phyloP scores from a whole-genome alignment of 2,888 invertebrate genomes.

The Cheilosia pagana region DNA sequence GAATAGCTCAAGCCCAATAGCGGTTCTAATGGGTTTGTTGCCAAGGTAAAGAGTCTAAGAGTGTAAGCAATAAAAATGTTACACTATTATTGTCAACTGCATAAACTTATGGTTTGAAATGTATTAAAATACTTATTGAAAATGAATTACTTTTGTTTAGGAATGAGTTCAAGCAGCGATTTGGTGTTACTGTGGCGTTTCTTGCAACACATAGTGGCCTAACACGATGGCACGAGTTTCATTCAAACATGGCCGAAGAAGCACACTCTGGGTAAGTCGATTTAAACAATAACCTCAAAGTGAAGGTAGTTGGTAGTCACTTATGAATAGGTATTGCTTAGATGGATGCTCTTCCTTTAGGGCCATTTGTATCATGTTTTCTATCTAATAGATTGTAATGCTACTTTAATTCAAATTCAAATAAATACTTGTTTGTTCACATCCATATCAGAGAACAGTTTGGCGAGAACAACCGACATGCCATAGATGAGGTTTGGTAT shows the following conservation, averaged over 20 bases:
- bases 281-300: not conserved
- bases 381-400: too few species aligned
- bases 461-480: constrained; percentile 89
- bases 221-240: constrained; percentile 93
- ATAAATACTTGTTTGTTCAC: not conserved
- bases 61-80: constrained; percentile 43
- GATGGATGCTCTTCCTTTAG: too few species aligned
- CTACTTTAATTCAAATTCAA: not conserved
- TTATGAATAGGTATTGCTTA: too few species aligned
- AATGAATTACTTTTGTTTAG: constrained; percentile 83
- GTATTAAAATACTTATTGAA: constrained; percentile 12
- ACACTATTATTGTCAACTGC: constrained; percentile 1
- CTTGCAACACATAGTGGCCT: constrained; percentile 95
- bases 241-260: constrained; percentile 85
- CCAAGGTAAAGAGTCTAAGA: constrained; percentile 90
- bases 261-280: constrained; percentile 81
- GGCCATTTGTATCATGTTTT: too few species aligned
- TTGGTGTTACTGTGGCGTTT: constrained; percentile 93
- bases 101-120: not conserved
- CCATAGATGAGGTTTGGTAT: constrained; percentile 96
- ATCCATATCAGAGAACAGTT: constrained; percentile 86
- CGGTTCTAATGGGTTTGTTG: constrained; percentile 95
- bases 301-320: too few species aligned
- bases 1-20: constrained; percentile 92
- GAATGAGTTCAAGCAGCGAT: constrained; percentile 92